Conservation (phyloP, 2,113 vertebrate genomes). For the Corvus cornix region DNA sequence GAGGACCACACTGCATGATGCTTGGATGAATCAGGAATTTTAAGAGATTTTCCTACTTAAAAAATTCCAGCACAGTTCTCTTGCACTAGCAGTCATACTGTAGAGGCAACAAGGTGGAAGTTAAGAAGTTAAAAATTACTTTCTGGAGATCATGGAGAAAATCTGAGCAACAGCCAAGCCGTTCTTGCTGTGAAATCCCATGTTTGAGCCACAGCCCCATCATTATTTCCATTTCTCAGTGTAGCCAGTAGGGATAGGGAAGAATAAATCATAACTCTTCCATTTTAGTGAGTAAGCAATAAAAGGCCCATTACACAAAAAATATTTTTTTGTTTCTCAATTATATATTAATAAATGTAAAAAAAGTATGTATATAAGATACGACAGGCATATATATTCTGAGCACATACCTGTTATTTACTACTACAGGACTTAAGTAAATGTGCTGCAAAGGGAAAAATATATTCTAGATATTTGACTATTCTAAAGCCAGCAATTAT, state of each 20-base stretch:
- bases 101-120: neutral
- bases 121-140: constrained; percentile 2
- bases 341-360: neutral
- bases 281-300: neutral
- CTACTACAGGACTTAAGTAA: neutral
- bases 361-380: neutral
- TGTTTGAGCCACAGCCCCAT: constrained; percentile 21
- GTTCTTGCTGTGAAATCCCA: constrained; percentile 12
- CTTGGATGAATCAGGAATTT: neutral
- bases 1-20: neutral
- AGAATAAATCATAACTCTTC: constrained; percentile 3
- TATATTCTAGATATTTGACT: neutral
- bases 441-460: neutral
- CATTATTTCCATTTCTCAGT: constrained; percentile 53
- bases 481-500: neutral
- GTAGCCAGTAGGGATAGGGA: neutral
- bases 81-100: neutral
- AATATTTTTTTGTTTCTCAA: neutral
- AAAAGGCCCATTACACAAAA: neutral
- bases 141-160: constrained; percentile 2
- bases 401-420: neutral
- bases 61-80: neutral
- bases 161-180: neutral
- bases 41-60: neutral
- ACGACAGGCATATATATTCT: neutral